Evolutionary conservation across 2,888 invertebrate species (phyloP).

Genomic region (Eristalis arbustorum): DNA sequence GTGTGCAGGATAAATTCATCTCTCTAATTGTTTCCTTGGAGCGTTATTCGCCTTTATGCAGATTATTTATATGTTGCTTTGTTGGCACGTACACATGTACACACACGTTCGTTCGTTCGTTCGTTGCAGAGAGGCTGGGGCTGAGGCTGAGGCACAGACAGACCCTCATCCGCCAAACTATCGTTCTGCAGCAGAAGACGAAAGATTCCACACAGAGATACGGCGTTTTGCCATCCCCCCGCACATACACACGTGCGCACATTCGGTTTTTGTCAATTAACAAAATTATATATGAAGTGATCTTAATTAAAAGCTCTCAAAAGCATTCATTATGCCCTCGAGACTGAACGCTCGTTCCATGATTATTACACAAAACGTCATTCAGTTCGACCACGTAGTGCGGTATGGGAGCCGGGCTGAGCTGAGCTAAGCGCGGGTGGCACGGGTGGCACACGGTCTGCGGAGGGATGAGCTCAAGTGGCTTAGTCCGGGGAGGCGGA

Average conservation of each 20-base stretch:
- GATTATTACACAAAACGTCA: conserved; percentile 49
- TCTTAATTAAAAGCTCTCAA: conserved; percentile 68
- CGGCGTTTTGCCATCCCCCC: neutral
- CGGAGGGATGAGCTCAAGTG: conserved; percentile 10
- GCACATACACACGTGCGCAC: conserved; percentile 11
- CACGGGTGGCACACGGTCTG: neutral
- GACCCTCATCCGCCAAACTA: neutral
- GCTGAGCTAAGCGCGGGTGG: neutral
- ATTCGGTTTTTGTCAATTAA: conserved; percentile 66
- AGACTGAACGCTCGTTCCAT: conserved; percentile 51
- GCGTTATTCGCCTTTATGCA: conserved; percentile 62
- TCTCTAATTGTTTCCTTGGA: conserved; percentile 65
- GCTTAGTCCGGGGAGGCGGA: conserved; percentile 20
- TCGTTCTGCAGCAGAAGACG: neutral
- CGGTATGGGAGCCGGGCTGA: neutral
- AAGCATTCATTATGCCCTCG: conserved; percentile 55
- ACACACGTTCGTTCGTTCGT: neutral
- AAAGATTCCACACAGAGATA: neutral
- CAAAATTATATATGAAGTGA: conserved; percentile 68
- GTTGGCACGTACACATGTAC: neutral
- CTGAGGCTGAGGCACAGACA: neutral
- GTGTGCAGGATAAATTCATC: conserved; percentile 57
- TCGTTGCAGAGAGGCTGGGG: neutral
- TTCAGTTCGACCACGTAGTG: conserved; percentile 37
- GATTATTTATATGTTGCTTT: conserved; percentile 52